Conservation (phyloP, 2,888 invertebrate species). For the Cryptus viduatorius region DNA sequence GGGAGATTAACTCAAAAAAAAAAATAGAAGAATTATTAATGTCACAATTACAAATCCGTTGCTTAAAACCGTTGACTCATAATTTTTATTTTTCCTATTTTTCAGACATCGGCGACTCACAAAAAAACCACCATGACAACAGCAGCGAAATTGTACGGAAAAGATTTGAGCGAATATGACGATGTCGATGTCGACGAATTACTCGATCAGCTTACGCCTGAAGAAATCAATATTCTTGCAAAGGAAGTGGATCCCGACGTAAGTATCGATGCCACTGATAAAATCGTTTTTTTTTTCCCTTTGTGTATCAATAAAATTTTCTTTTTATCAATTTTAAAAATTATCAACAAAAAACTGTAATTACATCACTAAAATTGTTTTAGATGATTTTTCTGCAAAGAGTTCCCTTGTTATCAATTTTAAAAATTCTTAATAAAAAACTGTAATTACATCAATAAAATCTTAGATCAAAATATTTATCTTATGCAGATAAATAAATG, state of each 20-base stretch:
- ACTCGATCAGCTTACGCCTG: slow-evolving; percentile 95
- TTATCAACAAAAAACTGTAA: too few relatives aligned
- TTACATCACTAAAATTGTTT: too few relatives aligned
- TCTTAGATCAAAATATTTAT: too few relatives aligned
- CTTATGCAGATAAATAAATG: background rate
- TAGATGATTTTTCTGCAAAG: background rate
- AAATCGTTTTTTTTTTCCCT: background rate
- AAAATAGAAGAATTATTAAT: background rate
- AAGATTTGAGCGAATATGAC: slow-evolving; percentile 95
- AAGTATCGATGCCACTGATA: slow-evolving; percentile 85
- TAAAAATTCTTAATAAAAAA: too few relatives aligned
- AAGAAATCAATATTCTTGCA: slow-evolving; percentile 98
- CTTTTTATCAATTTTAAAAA: too few relatives aligned
- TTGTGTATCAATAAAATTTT: slow-evolving; percentile 1
- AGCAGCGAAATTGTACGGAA: slow-evolving; percentile 95
- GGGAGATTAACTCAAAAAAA: background rate
- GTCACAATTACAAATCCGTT: background rate
- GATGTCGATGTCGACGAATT: slow-evolving; percentile 98
- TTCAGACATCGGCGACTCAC: slow-evolving; percentile 95
- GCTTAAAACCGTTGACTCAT: background rate
- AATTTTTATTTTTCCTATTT: slow-evolving; percentile 79
- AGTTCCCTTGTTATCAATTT: too few relatives aligned
- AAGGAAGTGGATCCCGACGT: slow-evolving; percentile 99
- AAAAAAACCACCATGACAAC: slow-evolving; percentile 96
- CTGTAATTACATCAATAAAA: too few relatives aligned